A percentile compares a stretch with the other conserved stretches of the same genome.
These are phyloP conservation scores for Drosophila nigritarsus DNA, from an alignment of 2,888 invertebrate genomes.

Conservation along the genomic window DNA sequence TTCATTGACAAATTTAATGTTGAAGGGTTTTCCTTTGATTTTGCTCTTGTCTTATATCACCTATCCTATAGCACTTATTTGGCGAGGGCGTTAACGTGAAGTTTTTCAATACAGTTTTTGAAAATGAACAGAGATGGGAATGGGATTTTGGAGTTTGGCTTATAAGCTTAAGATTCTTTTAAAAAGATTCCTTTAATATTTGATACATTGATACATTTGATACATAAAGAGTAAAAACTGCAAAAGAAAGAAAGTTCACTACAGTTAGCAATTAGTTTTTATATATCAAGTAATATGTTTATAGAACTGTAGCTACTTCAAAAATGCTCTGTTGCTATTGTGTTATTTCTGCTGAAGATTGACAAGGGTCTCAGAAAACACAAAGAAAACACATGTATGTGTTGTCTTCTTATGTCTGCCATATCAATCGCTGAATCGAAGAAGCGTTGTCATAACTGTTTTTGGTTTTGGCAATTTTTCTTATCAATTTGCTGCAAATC, in stretches of 20 bases:
- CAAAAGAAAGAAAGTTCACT: neutral
- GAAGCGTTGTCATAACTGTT: slow-evolving; percentile 61
- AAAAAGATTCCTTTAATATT: neutral
- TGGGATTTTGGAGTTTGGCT: neutral
- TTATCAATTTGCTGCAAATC: slow-evolving; percentile 73
- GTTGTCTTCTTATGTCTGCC: slow-evolving; percentile 38
- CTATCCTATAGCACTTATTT: slow-evolving; percentile 11
- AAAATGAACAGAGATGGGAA: neutral
- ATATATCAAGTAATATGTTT: slow-evolving; percentile 1
- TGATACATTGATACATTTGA: too few species aligned
- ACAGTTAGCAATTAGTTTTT: neutral
- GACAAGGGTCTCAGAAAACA: slow-evolving; percentile 21
- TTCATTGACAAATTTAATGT: slow-evolving; percentile 40
- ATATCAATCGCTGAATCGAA: slow-evolving; percentile 61
- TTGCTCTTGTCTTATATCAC: slow-evolving; percentile 19
- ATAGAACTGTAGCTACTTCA: slow-evolving; percentile 2
- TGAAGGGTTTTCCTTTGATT: slow-evolving; percentile 59
- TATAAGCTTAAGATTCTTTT: neutral
- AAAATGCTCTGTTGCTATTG: slow-evolving; percentile 15
- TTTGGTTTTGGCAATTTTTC: slow-evolving; percentile 72
- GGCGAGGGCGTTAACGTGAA: slow-evolving; percentile 52
- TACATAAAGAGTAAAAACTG: neutral
- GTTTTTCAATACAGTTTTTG: neutral
- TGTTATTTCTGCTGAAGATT: slow-evolving; percentile 25
- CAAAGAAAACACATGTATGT: slow-evolving; percentile 19